phyloP scores from a whole-genome alignment of 1,140 invertebrate genomes.

The Drosophila jambulina region DNA sequence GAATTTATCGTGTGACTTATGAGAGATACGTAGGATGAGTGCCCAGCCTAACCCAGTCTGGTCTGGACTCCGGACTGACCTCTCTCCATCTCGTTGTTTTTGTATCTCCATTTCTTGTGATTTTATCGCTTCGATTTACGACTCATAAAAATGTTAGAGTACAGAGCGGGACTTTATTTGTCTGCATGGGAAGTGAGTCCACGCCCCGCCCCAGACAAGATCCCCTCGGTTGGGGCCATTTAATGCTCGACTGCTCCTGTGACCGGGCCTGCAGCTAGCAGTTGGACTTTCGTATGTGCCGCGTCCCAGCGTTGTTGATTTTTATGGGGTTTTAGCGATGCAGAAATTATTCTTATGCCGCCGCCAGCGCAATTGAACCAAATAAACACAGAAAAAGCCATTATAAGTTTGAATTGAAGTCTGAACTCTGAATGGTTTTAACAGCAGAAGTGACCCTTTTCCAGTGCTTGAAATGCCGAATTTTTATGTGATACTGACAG shows the following conservation, averaged over 20 bases:
- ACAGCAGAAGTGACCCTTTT: constrained; percentile 18
- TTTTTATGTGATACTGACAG: neutral
- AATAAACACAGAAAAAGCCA: constrained; percentile 58
- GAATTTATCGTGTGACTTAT: constrained; percentile 80
- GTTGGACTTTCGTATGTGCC: constrained; percentile 37
- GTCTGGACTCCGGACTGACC: constrained; percentile 35
- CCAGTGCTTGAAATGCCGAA: neutral
- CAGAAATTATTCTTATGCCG: constrained; percentile 70
- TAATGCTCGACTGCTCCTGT: constrained; percentile 68
- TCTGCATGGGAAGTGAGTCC: constrained; percentile 31
- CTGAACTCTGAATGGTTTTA: constrained; percentile 43
- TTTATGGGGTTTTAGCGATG: constrained; percentile 78
- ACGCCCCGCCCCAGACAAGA: neutral
- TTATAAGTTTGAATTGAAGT: constrained; percentile 31
- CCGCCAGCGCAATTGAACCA: constrained; percentile 50
- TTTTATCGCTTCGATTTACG: constrained; percentile 84
- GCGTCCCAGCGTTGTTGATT: constrained; percentile 53
- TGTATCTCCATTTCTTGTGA: constrained; percentile 63
- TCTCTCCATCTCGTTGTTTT: constrained; percentile 43
- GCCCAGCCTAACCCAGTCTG: constrained; percentile 29
- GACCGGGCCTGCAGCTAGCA: constrained; percentile 48
- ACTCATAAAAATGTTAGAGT: constrained; percentile 79
- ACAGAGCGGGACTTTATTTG: constrained; percentile 64
- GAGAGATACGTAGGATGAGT: constrained; percentile 44
- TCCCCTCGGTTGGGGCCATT: constrained; percentile 58